Percentiles rank a stretch among this genome's conserved stretches.
phyloP scores from a whole-genome alignment of 2,113 vertebrate species.

The Vicugna pacos region DNA sequence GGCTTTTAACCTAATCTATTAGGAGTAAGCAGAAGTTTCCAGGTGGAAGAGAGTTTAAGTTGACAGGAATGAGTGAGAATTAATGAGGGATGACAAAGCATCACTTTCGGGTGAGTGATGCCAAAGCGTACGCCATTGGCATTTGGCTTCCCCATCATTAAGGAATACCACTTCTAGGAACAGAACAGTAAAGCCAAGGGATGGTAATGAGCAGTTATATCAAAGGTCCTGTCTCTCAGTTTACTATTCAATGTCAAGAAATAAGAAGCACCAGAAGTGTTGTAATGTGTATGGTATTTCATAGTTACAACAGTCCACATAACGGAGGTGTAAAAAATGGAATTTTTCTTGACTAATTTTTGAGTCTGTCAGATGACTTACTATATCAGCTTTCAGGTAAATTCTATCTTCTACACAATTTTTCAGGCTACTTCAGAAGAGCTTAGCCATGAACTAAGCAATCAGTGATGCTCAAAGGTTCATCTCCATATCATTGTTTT shows the following conservation, averaged over 20 bases:
- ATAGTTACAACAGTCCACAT: constrained; percentile 19
- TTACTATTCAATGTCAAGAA: constrained; percentile 52
- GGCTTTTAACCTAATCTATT: constrained; percentile 18
- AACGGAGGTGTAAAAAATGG: constrained; percentile 1
- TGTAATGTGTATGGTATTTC: constrained; percentile 38
- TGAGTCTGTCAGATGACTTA: constrained; percentile 10
- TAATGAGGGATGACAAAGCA: background rate
- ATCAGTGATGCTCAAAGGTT: background rate
- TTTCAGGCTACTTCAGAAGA: background rate
- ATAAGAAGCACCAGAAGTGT: constrained; percentile 2
- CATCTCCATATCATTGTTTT: background rate
- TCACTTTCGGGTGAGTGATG: background rate
- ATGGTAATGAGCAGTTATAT: background rate
- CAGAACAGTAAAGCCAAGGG: background rate
- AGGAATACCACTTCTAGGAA: background rate
- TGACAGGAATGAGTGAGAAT: constrained; percentile 12
- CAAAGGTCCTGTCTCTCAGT: background rate
- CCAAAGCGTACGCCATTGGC: background rate
- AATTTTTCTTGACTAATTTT: constrained; percentile 8
- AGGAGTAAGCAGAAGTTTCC: background rate
- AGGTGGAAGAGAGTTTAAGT: constrained; percentile 35
- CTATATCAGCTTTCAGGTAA: background rate
- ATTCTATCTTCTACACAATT: background rate
- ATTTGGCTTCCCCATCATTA: background rate
- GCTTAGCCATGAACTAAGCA: background rate